Conservation (phyloP, 2,113 vertebrate genomes). For the Eupsittula cactorum region DNA sequence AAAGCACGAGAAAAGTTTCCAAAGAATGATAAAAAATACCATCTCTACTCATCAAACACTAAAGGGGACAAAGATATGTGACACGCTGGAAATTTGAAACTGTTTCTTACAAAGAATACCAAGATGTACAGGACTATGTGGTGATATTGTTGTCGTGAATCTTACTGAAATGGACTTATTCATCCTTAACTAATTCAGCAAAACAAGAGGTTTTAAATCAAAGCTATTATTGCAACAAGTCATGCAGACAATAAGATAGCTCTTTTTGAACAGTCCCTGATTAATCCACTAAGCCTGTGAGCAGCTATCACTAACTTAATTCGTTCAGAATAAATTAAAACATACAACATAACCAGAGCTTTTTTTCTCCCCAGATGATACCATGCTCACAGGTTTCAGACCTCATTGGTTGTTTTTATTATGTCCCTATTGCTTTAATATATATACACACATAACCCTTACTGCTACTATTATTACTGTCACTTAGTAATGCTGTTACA, state of each 20-base stretch:
- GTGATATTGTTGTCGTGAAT: neutral
- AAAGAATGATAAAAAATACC: neutral
- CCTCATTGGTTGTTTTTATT: neutral
- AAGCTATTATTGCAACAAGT: neutral
- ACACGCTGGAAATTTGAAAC: neutral
- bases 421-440: neutral
- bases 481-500: neutral
- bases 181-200: neutral
- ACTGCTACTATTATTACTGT: neutral
- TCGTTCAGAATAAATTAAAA: slow-evolving; percentile 2
- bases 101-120: neutral
- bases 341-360: neutral
- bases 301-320: neutral
- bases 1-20: neutral
- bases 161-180: neutral
- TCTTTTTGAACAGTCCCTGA: neutral
- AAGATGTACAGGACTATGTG: neutral
- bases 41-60: neutral
- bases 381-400: neutral
- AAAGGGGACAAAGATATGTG: neutral
- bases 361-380: neutral
- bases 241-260: neutral
- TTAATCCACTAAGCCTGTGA: neutral
- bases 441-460: neutral
- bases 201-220: neutral